These are phyloP conservation scores for Heliothis virescens DNA, from an alignment of 1,140 invertebrate species.

Conservation along the genomic window DNA sequence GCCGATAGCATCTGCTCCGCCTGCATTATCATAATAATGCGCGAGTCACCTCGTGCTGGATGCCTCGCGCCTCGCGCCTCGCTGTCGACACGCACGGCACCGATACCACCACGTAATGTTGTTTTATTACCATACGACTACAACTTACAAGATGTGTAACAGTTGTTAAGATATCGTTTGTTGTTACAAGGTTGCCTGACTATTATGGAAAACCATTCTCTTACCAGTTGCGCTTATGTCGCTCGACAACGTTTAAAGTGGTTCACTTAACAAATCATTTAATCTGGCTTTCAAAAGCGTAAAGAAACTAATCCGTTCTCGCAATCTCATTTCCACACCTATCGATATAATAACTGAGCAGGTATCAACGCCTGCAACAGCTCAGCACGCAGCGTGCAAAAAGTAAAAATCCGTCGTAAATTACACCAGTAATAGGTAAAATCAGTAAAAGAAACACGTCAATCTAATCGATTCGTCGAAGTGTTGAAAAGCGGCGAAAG, in stretches of 20 bases:
- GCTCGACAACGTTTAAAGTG: background rate
- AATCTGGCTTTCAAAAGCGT: background rate
- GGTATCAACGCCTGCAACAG: slow-evolving; percentile 10
- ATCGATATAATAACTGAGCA: slow-evolving; percentile 25
- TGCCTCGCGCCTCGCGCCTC: slow-evolving; percentile 52
- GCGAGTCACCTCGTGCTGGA: slow-evolving; percentile 78
- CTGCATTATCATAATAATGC: slow-evolving; percentile 85
- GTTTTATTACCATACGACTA: slow-evolving; percentile 44
- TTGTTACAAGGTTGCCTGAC: slow-evolving; percentile 18
- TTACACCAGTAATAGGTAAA: slow-evolving; percentile 45
- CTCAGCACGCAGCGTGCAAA: slow-evolving; percentile 16
- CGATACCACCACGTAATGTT: slow-evolving; percentile 41
- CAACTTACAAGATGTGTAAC: slow-evolving; percentile 33
- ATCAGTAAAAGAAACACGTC: slow-evolving; percentile 49
- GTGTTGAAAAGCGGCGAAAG: slow-evolving; percentile 84
- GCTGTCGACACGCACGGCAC: slow-evolving; percentile 69
- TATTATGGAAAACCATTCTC: background rate
- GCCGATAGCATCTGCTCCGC: slow-evolving; percentile 78
- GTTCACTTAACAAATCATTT: background rate
- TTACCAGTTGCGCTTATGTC: background rate
- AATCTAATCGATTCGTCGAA: slow-evolving; percentile 81
- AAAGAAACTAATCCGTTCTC: background rate
- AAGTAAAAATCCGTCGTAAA: slow-evolving; percentile 40
- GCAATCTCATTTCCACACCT: slow-evolving; percentile 24
- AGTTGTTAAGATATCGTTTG: slow-evolving; percentile 17